These are phyloP conservation scores for Microplitis demolitor DNA, from an alignment of 1,140 invertebrate genomes.

Conservation along the genomic window DNA sequence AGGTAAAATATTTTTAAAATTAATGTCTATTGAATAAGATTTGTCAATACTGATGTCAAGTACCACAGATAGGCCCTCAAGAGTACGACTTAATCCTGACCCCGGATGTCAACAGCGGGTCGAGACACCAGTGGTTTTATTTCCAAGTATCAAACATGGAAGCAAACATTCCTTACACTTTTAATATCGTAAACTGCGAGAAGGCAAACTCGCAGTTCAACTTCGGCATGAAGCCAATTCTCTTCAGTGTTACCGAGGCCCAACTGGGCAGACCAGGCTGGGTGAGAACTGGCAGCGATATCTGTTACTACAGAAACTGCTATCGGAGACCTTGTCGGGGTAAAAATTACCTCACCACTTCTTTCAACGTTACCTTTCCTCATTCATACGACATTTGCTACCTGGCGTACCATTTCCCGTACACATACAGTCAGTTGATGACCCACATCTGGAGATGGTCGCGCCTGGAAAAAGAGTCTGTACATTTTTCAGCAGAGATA, in stretches of 20 bases:
- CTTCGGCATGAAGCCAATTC: slow-evolving; percentile 90
- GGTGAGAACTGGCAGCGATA: slow-evolving; percentile 74
- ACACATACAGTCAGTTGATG: slow-evolving; percentile 81
- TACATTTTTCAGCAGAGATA: slow-evolving; percentile 68
- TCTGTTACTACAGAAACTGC: slow-evolving; percentile 82
- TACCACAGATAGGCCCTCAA: slow-evolving; percentile 67
- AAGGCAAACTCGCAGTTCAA: slow-evolving; percentile 90
- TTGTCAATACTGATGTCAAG: not conserved
- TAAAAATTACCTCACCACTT: slow-evolving; percentile 77
- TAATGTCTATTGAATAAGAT: not conserved
- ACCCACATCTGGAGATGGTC: slow-evolving; percentile 71
- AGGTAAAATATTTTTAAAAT: slow-evolving; percentile 64
- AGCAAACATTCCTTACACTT: slow-evolving; percentile 73
- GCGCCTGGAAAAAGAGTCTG: slow-evolving; percentile 41
- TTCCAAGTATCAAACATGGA: slow-evolving; percentile 88
- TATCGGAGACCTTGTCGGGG: slow-evolving; percentile 65
- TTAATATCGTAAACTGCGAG: slow-evolving; percentile 92
- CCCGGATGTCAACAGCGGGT: slow-evolving; percentile 82
- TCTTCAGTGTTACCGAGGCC: slow-evolving; percentile 82
- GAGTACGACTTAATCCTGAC: slow-evolving; percentile 89
- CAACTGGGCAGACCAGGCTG: slow-evolving; percentile 71
- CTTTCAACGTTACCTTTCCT: slow-evolving; percentile 82
- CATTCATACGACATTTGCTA: slow-evolving; percentile 84
- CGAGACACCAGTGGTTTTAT: slow-evolving; percentile 92
- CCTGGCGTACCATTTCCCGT: slow-evolving; percentile 90